Percentiles rank a stretch among this genome's conserved stretches.
Conservation (phyloP, 2,113 vertebrate genomes). For the Siphamia tubifer region DNA sequence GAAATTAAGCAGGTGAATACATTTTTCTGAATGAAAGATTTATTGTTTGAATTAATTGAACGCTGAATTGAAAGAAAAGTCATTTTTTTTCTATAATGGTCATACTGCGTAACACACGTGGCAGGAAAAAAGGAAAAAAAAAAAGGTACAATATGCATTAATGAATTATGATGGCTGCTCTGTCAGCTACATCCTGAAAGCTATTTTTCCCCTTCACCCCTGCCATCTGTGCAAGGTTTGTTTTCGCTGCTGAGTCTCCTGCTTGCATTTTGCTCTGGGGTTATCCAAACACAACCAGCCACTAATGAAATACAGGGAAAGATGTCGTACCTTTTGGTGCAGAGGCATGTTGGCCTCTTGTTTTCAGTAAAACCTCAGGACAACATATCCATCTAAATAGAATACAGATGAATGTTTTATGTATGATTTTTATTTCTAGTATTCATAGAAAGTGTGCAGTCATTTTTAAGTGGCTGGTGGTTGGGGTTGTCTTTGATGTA, state of each 20-base stretch:
- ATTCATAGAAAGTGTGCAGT: no score
- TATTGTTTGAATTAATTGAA: slow-evolving; percentile 33
- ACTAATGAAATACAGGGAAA: slow-evolving; percentile 46
- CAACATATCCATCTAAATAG: slow-evolving; percentile 7
- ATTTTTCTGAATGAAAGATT: not conserved
- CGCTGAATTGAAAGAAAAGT: slow-evolving; percentile 4
- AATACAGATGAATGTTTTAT: not conserved
- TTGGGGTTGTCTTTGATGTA: no score
- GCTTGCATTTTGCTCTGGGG: slow-evolving; percentile 31
- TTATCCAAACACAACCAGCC: slow-evolving; percentile 48
- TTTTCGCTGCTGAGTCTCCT: slow-evolving; percentile 45
- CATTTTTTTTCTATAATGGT: not conserved
- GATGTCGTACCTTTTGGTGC: slow-evolving; percentile 18
- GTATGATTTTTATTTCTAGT: no score
- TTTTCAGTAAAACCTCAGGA: not conserved
- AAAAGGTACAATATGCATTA: slow-evolving; percentile 13
- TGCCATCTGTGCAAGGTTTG: slow-evolving; percentile 32
- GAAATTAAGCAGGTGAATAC: not conserved
- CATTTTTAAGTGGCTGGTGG: no score
- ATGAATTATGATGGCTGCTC: slow-evolving; percentile 28
- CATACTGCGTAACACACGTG: not conserved
- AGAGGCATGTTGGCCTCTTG: not conserved
- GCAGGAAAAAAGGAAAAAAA: not conserved
- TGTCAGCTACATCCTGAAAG: slow-evolving; percentile 37
- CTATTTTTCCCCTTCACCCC: slow-evolving; percentile 17